Conservation (phyloP, 1,140 invertebrate genomes). For the Ditylenchus dipsaci region DNA sequence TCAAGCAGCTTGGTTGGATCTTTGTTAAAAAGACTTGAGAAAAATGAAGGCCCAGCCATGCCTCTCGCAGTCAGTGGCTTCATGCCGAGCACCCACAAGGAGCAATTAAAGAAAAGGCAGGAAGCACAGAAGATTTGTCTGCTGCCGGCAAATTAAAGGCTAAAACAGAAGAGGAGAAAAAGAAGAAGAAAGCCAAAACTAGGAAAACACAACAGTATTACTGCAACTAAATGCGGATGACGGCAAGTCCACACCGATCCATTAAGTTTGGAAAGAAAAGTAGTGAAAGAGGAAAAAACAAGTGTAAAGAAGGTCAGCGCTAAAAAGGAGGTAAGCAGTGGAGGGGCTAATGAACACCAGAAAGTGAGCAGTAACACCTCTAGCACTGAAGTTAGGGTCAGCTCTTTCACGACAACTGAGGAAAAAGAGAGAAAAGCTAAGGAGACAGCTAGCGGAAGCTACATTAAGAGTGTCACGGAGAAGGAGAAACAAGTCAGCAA, state of each 20-base stretch:
- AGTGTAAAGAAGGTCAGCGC: constrained; percentile 19
- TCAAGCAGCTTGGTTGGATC: constrained; percentile 15
- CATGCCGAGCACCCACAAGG: constrained; percentile 10
- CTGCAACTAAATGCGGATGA: neutral
- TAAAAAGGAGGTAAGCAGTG: constrained; percentile 6
- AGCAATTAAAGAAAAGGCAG: neutral
- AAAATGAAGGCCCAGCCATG: constrained; percentile 33
- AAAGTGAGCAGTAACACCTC: neutral
- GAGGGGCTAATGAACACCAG: constrained; percentile 2
- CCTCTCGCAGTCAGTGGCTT: constrained; percentile 22
- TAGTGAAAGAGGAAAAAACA: constrained; percentile 27
- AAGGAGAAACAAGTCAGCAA: neutral
- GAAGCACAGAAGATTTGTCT: neutral
- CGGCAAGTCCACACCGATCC: neutral
- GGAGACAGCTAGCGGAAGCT: neutral
- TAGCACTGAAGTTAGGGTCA: neutral
- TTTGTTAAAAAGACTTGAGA: constrained; percentile 18
- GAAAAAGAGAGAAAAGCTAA: constrained; percentile 2
- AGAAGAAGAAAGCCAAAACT: neutral
- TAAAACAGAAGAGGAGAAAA: neutral
- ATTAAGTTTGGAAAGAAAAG: constrained; percentile 21
- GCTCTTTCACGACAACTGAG: constrained; percentile 7
- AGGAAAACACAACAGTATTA: constrained; percentile 4
- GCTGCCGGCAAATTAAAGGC: neutral
- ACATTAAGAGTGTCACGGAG: neutral